These are phyloP conservation scores for Pachydiplax longipennis DNA, from an alignment of 2,888 invertebrate genomes.

Conservation along the genomic window DNA sequence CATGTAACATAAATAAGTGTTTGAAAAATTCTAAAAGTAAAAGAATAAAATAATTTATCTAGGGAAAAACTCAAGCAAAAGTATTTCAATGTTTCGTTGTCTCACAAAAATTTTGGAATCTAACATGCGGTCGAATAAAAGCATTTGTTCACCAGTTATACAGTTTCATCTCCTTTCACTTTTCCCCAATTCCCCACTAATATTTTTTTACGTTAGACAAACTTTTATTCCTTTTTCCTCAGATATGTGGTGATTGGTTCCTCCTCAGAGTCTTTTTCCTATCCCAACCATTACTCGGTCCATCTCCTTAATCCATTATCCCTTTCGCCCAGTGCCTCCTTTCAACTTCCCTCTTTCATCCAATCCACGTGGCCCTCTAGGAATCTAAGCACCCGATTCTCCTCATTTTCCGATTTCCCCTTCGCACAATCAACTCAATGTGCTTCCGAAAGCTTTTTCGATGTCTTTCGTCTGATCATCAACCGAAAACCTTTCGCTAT, in stretches of 20 bases:
- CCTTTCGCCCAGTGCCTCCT: background rate
- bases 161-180: too few species aligned
- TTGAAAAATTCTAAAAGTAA: too few species aligned
- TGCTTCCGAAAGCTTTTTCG: conserved; percentile 11
- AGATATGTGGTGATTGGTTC: background rate
- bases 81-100: too few species aligned
- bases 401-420: background rate
- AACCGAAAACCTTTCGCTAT: background rate
- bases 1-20: too few species aligned
- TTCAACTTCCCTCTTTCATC: background rate
- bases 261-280: background rate
- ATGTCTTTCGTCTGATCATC: background rate
- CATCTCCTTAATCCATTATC: background rate
- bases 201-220: too few species aligned
- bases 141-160: too few species aligned
- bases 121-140: too few species aligned
- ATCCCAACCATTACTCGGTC: background rate
- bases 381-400: background rate
- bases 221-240: too few species aligned
- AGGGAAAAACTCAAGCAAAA: too few species aligned
- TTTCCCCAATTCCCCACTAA: too few species aligned
- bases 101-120: too few species aligned
- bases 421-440: background rate
- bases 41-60: too few species aligned
- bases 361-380: background rate